phyloP scores from a whole-genome alignment of 2,113 vertebrate species.

The Serinus canaria region DNA sequence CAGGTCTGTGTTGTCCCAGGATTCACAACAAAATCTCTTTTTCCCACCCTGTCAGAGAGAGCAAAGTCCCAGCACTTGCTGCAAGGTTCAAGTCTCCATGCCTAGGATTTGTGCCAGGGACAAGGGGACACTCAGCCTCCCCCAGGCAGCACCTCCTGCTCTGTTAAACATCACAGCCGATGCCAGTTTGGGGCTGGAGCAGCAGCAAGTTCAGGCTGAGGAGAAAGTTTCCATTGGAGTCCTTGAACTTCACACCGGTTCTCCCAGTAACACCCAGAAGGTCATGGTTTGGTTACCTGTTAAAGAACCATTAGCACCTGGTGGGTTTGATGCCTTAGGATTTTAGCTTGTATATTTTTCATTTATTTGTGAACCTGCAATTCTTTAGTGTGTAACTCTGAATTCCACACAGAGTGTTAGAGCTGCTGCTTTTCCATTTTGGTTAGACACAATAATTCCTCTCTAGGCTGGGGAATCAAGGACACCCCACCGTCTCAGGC shows the following conservation, averaged over 20 bases:
- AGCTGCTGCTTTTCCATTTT: neutral
- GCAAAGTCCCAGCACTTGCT: neutral
- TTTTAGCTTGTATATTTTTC: neutral
- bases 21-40: neutral
- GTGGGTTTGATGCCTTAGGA: neutral
- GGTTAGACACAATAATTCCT: neutral
- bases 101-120: neutral
- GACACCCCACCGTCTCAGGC: neutral
- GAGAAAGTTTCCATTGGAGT: neutral
- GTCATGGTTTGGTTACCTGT: neutral
- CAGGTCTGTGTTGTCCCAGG: neutral
- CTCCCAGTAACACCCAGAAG: neutral
- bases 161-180: neutral
- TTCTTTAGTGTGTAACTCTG: neutral
- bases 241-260: neutral
- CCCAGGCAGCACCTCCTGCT: neutral
- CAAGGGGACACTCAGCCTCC: neutral
- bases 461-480: neutral
- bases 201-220: neutral
- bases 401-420: neutral
- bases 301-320: neutral
- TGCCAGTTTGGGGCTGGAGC: neutral
- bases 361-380: neutral
- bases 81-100: neutral
- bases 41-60: neutral